Conservation (phyloP, 2,888 invertebrate genomes). For the Agrochola lota region DNA sequence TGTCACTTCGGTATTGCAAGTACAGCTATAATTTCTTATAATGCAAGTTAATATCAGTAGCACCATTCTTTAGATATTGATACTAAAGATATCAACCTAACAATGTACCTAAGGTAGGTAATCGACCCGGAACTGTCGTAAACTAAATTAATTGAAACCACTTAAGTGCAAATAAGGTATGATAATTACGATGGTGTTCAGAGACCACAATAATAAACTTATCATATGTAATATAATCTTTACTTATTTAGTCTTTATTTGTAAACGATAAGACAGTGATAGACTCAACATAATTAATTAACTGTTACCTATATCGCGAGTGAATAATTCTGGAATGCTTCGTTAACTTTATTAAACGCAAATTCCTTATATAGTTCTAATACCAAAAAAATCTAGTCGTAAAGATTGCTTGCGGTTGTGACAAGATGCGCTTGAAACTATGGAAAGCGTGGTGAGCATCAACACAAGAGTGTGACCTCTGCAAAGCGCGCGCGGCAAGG, state of each 20-base stretch:
- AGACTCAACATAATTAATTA: not conserved
- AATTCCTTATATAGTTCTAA: conserved; percentile 5
- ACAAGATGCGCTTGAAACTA: conserved; percentile 68
- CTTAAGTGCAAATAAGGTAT: conserved; percentile 32
- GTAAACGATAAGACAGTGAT: not conserved
- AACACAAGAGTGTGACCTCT: conserved; percentile 88
- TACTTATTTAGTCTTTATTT: not conserved
- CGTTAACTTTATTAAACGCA: not conserved
- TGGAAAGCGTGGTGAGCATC: conserved; percentile 84
- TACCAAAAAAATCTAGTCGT: conserved; percentile 20
- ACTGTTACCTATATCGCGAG: not conserved
- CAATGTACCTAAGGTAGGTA: conserved; percentile 21
- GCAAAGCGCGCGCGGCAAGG: conserved; percentile 88
- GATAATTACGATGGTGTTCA: conserved; percentile 33
- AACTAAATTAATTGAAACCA: conserved; percentile 46
- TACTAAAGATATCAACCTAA: conserved; percentile 38
- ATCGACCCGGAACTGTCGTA: conserved; percentile 53
- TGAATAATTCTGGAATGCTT: not conserved
- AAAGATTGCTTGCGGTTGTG: conserved; percentile 41
- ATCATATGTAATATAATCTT: not conserved
- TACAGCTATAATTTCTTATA: conserved; percentile 70
- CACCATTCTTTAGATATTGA: conserved; percentile 41
- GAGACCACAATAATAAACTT: conserved; percentile 18
- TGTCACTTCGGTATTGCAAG: conserved; percentile 74
- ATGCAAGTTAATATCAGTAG: conserved; percentile 58